These are phyloP conservation scores for Ennomos erosarius DNA, from an alignment of 2,888 invertebrate genomes.

Conservation along the genomic window DNA sequence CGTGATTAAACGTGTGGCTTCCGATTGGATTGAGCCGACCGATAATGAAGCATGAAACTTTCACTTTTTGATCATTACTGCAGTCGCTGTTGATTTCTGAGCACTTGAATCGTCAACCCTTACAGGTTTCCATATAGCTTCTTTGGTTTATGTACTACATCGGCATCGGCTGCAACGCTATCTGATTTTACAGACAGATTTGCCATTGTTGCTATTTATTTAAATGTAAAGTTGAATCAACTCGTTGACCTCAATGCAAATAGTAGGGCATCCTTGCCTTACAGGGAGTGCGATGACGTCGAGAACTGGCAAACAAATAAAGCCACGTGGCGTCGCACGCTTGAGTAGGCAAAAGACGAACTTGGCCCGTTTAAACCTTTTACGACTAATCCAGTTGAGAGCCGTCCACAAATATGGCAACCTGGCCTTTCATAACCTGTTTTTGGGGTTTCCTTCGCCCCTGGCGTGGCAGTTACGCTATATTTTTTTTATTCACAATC, in stretches of 20 bases:
- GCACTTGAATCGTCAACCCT: conserved; percentile 50
- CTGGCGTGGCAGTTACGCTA: conserved; percentile 60
- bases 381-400: conserved; percentile 83
- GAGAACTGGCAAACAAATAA: conserved; percentile 68
- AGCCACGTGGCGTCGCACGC: conserved; percentile 68
- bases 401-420: conserved; percentile 80
- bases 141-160: conserved; percentile 31
- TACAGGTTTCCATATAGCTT: conserved; percentile 43
- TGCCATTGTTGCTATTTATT: conserved; percentile 39
- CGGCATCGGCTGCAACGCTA: background rate
- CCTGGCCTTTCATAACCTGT: conserved; percentile 82
- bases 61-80: conserved; percentile 77
- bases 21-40: conserved; percentile 63
- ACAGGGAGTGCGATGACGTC: conserved; percentile 73
- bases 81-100: conserved; percentile 48
- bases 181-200: conserved; percentile 11
- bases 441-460: conserved; percentile 83
- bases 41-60: conserved; percentile 73
- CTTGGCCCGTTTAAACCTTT: conserved; percentile 81
- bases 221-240: conserved; percentile 61
- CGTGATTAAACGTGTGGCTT: conserved; percentile 70
- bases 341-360: conserved; percentile 71
- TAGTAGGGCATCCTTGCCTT: conserved; percentile 68
- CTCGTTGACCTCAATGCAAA: conserved; percentile 67
- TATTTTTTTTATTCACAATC: conserved; percentile 56